Evolutionary conservation across 2,888 invertebrate genomes (phyloP).

Genomic region (Papilio demoleus): DNA sequence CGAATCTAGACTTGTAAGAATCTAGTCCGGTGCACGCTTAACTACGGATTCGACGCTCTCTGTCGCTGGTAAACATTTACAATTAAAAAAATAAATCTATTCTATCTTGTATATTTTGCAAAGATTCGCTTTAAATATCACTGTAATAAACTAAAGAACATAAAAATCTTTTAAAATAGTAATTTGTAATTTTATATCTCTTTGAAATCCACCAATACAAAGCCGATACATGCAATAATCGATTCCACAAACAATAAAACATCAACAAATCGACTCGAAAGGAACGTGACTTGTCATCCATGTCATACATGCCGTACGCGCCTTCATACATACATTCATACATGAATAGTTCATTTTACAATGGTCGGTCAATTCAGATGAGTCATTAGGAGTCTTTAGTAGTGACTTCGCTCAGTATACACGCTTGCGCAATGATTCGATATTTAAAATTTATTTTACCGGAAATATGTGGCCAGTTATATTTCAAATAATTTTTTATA

Average conservation of each 20-base stretch:
- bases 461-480: too few relatives aligned
- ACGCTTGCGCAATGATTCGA: slow-evolving; percentile 24
- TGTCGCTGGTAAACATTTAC: too few relatives aligned
- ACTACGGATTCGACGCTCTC: too few relatives aligned
- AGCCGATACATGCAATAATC: slow-evolving; percentile 18
- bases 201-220: slow-evolving; percentile 17
- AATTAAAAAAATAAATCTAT: too few relatives aligned
- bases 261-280: slow-evolving; percentile 47
- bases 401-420: too few relatives aligned
- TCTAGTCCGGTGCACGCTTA: too few relatives aligned
- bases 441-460: too few relatives aligned
- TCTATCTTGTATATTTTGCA: too few relatives aligned
- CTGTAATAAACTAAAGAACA: neutral
- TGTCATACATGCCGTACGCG: slow-evolving; percentile 42
- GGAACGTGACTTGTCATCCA: slow-evolving; percentile 49
- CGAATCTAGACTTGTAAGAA: too few relatives aligned
- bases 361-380: slow-evolving; percentile 26
- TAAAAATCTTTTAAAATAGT: neutral
- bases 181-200: slow-evolving; percentile 2
- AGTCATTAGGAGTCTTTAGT: slow-evolving; percentile 32
- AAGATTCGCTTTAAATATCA: too few relatives aligned
- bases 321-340: slow-evolving; percentile 41
- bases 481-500: too few relatives aligned
- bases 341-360: slow-evolving; percentile 30
- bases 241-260: slow-evolving; percentile 47